Conservation (phyloP, 2,113 vertebrate species). For the Amblyornis subalaris region DNA sequence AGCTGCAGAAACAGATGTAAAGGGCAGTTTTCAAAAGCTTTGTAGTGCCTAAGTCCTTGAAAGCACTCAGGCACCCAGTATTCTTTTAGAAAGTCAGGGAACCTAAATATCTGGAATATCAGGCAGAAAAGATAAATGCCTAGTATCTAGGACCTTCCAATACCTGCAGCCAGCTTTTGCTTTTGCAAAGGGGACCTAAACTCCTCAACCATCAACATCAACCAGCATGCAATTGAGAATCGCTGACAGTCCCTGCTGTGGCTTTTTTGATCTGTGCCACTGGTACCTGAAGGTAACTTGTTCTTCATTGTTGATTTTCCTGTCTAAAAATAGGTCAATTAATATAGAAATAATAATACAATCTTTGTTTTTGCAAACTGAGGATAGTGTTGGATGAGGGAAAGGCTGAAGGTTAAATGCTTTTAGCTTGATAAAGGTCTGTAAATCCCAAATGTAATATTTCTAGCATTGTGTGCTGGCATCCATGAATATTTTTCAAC, state of each 20-base stretch:
- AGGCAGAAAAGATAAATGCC: neutral
- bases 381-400: neutral
- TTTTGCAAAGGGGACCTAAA: neutral
- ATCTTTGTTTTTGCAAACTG: neutral
- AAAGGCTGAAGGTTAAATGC: neutral
- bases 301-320: neutral
- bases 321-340: neutral
- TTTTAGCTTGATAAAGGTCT: neutral
- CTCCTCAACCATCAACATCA: neutral
- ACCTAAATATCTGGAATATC: neutral
- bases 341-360: neutral
- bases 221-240: neutral
- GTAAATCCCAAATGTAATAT: neutral
- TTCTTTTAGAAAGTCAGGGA: neutral
- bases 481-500: neutral
- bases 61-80: fast-evolving
- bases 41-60: neutral
- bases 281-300: neutral
- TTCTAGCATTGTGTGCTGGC: neutral
- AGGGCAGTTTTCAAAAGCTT: neutral
- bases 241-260: neutral
- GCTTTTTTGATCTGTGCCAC: neutral
- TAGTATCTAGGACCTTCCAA: neutral
- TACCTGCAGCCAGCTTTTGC: neutral
- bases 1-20: neutral